Evolutionary conservation across 2,797 vertebrate species (phyloP).

Genomic region (Miichthys miiuy): DNA sequence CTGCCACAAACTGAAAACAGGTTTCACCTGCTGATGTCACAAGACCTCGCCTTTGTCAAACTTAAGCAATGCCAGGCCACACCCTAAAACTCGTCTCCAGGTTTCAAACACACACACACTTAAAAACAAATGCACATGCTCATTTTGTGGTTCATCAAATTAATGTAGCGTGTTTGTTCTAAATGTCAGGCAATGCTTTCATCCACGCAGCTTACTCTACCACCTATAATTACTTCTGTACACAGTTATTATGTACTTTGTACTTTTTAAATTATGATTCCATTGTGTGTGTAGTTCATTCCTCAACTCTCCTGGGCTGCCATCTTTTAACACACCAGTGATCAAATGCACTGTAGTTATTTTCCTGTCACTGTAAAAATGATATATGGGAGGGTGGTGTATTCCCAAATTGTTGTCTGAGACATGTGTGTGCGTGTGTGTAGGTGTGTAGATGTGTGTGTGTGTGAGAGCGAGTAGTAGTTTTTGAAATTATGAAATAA

Average conservation of each 20-base stretch:
- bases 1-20: conserved; percentile 74
- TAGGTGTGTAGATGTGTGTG: background rate
- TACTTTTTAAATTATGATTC: background rate
- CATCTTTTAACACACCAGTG: conserved; percentile 2
- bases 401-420: background rate
- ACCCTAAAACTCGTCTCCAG: conserved; percentile 58
- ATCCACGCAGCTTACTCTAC: background rate
- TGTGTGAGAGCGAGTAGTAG: background rate
- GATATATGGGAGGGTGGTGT: too few species aligned
- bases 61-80: conserved; percentile 64
- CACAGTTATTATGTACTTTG: background rate
- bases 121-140: background rate
- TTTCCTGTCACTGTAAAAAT: background rate
- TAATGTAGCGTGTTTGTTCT: background rate
- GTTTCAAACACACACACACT: conserved; percentile 23
- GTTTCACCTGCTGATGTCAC: conserved; percentile 81
- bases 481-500: conserved; percentile 1
- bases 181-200: background rate
- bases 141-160: background rate
- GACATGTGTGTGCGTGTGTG: background rate
- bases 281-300: background rate
- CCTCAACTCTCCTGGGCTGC: background rate
- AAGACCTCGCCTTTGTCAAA: conserved; percentile 62
- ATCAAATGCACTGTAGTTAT: background rate
- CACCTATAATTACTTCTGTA: conserved; percentile 8